A percentile compares a stretch with the other conserved stretches of the same genome.
phyloP scores from a whole-genome alignment of 30 jellyfish, hydroid and myxozoan genomes.

The Hydra vulgaris region DNA sequence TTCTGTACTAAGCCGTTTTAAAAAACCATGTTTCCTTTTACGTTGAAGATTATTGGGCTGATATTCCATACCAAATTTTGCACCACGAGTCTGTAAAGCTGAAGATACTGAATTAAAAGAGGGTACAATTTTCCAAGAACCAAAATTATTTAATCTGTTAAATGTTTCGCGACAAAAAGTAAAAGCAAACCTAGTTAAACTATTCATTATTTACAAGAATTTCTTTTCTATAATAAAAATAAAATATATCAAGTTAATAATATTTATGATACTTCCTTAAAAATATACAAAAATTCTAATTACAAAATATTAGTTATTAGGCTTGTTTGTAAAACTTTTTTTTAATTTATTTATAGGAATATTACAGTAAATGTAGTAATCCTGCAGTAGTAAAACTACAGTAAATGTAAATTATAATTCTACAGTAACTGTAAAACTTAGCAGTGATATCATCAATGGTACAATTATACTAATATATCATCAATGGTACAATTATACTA shows the following conservation, averaged over 20 bases:
- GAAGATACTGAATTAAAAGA: background rate
- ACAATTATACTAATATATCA: too few relatives aligned
- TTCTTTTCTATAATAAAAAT: too few relatives aligned
- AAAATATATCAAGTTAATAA: background rate
- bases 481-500: too few relatives aligned
- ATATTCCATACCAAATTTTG: conserved; percentile 85
- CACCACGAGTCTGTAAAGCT: conserved; percentile 39
- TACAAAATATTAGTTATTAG: too few relatives aligned
- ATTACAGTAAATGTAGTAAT: too few relatives aligned
- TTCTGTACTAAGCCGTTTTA: conserved; percentile 46
- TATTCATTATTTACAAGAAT: background rate
- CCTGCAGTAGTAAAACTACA: too few relatives aligned
- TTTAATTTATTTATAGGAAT: too few relatives aligned
- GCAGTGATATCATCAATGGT: too few relatives aligned
- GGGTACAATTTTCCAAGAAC: background rate
- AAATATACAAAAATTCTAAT: too few relatives aligned
- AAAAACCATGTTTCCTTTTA: conserved; percentile 71
- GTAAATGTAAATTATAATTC: too few relatives aligned
- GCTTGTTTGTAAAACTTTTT: too few relatives aligned
- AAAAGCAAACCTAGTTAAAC: background rate
- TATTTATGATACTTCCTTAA: background rate
- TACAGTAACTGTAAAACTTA: too few relatives aligned
- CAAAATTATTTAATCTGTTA: background rate
- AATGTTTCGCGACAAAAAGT: background rate
- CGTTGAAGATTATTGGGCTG: conserved; percentile 88